Evolutionary conservation across 2,797 vertebrate species (phyloP), one percentile per base, ranked within the genome.

Genomic region (Toxotes lorentzi): DNA sequence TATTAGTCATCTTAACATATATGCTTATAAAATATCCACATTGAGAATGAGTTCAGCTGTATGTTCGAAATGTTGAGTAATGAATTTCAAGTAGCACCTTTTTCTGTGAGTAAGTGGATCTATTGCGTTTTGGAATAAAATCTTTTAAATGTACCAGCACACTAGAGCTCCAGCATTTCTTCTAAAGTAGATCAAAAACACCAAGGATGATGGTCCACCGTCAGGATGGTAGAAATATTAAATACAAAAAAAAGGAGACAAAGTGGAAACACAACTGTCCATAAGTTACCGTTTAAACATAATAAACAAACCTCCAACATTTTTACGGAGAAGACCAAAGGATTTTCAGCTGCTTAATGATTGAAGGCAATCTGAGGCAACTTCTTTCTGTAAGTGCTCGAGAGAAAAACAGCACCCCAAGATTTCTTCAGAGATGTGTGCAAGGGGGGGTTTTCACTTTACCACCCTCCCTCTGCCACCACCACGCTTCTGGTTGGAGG

Each of bases 281-380:
- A 88, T 89, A 92, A 93, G 75, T 93, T 92, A 93, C 78, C 23
- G 56, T 75, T 89, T 66, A 56, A 89, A 92, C 72, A 72, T 51
- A 77, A 89, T 47, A 77, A 84, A 93, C 78, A 91, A 90, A 86
- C 75, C 80, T 83, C 79, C 79, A 70, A 88, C 66, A 47, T 79
- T 66, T 50, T 74, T 58, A 56, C 68, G 67, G 79, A 90, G 89
- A 90, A 86, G 76, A 89, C 76, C 68, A 54, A 82, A 88, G 66
- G 82, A 86, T 86, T 92, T 94, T 84, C 91, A 95, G 94, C 95
- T 96, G 93, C 95, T 95, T 93, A 82, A 88, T 91, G 88, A 93
- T 81, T 83, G 86, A 95, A 94, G 92, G 94, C 94, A 90, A 93
- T 92, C 88, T 73, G 90, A 95, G 91, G 89, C 85, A 70, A 92